Base-by-base conservation (phyloP, 2,888 invertebrate genomes). In the Linyphia triangularis region DNA sequence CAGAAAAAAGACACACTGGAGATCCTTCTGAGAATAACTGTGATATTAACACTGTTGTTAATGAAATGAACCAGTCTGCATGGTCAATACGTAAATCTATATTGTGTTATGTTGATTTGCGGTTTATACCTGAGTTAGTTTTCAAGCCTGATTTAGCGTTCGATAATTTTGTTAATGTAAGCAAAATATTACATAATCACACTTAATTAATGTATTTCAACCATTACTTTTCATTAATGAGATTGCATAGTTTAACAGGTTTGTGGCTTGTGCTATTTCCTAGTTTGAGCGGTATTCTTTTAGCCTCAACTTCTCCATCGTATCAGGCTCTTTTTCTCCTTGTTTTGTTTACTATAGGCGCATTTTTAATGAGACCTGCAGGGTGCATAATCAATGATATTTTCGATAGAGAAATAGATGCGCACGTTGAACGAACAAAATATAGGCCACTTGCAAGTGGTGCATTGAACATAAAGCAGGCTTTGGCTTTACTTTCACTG, bases 341-440 rank as follows among this genome's bases (percentile, higher is more conserved):
- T 51, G 51, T 51, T 51, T 51, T 51, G 6, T 51, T 51, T 5
- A 51, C 51, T 51, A 51, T 51, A 51, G 51, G 51, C 2, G 7
- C 51, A 51, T 51, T 51, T 51, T 51, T 51, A 51, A 51, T 51
- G 51, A 51, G 51, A 51, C 51, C 51, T 10, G 98, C 99, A 2
- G 98, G 98, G 0, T 98, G 98, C 92, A 98, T 98, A 0, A 97
- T 99, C 79, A 99, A 99, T 92, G 99, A 99, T 92, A 95, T 99
- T 94, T 99, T 98, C 98, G 99, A 99, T 93, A 95, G 95, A 90
- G 97, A 99, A 90, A 92, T 92, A 89, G 93, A 93, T 92, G 91
- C 92, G 92, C 91, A 92, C 95, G 97, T 98, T 61, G 95, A 95
- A 90, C 94, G 99, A 90, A 99, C 99, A 0, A 95, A 95, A 91